Conservation (phyloP, 2,113 vertebrate species). For the Hippopotamus amphibius region DNA sequence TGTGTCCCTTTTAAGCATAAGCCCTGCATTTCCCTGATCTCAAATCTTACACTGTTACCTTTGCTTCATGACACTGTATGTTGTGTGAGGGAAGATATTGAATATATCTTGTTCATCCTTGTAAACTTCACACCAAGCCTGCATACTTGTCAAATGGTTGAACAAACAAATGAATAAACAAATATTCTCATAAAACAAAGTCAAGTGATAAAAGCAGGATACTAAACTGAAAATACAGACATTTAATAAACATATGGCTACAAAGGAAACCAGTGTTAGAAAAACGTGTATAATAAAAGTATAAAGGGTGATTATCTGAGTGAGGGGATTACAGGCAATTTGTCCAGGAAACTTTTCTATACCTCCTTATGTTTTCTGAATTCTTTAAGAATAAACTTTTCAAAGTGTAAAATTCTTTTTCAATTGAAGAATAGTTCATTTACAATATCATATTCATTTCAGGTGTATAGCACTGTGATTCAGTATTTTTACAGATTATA, state of each 20-base stretch:
- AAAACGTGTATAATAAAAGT: neutral
- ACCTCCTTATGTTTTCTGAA: neutral
- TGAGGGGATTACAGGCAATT: neutral
- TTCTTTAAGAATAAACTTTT: neutral
- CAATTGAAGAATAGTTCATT: neutral
- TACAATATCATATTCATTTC: neutral
- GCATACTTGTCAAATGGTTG: slow-evolving; percentile 47
- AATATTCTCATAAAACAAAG: slow-evolving; percentile 39
- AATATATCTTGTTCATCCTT: neutral
- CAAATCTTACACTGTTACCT: neutral
- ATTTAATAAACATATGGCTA: slow-evolving; percentile 23
- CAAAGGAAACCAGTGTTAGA: neutral
- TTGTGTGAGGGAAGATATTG: neutral
- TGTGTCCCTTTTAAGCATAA: neutral
- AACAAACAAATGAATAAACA: slow-evolving; percentile 45
- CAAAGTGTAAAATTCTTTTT: neutral
- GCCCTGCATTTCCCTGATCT: neutral
- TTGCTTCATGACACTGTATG: neutral
- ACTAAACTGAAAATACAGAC: neutral
- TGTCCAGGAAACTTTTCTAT: neutral
- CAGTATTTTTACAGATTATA: neutral
- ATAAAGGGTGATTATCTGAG: neutral
- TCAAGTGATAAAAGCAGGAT: slow-evolving; percentile 29
- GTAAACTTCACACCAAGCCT: neutral
- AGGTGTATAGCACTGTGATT: neutral